Conservation (phyloP, 1,140 invertebrate species). For the Musca vetustissima region DNA sequence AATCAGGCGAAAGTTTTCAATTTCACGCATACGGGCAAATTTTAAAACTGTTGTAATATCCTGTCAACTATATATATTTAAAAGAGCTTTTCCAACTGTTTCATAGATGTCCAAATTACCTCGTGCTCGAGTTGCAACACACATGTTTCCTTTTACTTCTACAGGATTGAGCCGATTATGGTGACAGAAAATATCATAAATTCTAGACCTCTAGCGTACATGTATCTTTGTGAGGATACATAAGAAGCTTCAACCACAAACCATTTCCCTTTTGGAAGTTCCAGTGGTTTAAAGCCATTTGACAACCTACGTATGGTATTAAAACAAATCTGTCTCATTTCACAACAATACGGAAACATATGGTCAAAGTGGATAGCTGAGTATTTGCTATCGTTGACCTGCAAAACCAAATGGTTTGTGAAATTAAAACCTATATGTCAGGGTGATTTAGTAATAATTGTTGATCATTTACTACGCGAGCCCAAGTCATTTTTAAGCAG, state of each 20-base stretch:
- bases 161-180: background rate
- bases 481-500: too few species aligned
- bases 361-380: slow-evolving; percentile 27
- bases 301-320: background rate
- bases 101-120: background rate
- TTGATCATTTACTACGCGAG: too few species aligned
- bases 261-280: background rate
- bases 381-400: too few species aligned
- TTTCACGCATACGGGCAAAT: background rate
- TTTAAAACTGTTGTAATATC: background rate
- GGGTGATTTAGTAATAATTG: too few species aligned
- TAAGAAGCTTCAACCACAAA: background rate
- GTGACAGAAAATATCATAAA: background rate
- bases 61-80: background rate
- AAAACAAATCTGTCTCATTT: background rate
- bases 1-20: background rate
- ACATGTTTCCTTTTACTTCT: background rate
- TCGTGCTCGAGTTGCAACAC: background rate
- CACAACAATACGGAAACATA: background rate
- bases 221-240: background rate
- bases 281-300: background rate
- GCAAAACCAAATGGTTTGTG: too few species aligned
- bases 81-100: background rate
- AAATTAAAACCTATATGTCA: too few species aligned
- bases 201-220: background rate